A percentile compares a stretch with the other conserved stretches of the same genome.
Evolutionary conservation across 2,797 vertebrate genomes (phyloP).

Genomic region (Arvicola amphibius): DNA sequence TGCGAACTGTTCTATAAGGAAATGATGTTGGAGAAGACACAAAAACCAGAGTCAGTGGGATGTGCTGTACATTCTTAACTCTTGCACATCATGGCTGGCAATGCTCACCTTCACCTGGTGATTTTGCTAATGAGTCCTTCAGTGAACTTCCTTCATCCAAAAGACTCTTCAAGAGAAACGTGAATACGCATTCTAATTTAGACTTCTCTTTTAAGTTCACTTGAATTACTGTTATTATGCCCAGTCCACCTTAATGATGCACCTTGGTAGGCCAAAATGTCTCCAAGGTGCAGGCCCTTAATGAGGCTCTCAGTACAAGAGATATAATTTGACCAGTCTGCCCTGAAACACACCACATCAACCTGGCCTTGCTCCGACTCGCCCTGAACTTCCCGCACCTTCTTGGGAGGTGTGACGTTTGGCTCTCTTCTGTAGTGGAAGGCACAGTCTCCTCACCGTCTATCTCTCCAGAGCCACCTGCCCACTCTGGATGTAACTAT

Average conservation of each 20-base stretch:
- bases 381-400: slow-evolving; percentile 25
- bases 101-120: neutral
- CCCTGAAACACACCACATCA: slow-evolving; percentile 34
- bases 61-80: neutral
- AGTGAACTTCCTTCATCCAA: neutral
- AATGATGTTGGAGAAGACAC: neutral
- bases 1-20: slow-evolving; percentile 7
- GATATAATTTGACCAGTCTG: slow-evolving; percentile 81
- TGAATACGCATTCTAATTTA: slow-evolving; percentile 58
- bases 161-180: neutral
- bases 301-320: slow-evolving; percentile 78
- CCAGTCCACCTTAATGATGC: slow-evolving; percentile 75
- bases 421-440: neutral
- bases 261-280: slow-evolving; percentile 61
- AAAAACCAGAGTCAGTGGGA: neutral
- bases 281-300: slow-evolving; percentile 76
- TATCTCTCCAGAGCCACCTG: neutral
- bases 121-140: neutral
- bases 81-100: neutral
- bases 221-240: slow-evolving; percentile 85
- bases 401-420: neutral
- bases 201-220: slow-evolving; percentile 70
- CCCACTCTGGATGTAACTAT: neutral
- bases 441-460: neutral
- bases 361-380: slow-evolving; percentile 32